Base-by-base conservation (phyloP, 2,797 vertebrate species). In the Microhierax caerulescens region DNA sequence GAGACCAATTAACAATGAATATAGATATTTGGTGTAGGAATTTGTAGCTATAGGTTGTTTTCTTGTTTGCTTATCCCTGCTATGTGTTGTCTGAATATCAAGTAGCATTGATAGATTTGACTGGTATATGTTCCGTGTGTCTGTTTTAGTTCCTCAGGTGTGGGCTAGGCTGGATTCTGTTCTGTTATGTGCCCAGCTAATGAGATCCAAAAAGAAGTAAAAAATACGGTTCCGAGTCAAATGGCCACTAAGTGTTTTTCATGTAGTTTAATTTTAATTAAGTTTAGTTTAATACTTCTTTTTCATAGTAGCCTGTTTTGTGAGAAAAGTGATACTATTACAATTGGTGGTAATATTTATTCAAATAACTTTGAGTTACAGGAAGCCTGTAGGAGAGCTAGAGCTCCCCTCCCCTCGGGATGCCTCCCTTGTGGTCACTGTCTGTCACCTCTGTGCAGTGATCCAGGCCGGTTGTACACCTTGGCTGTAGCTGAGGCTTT, bases 401-500 rank as follows among this genome's bases (percentile, higher is more conserved):
- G 20, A 57, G 37, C 10, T 79, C 2, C 3, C 22, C 16, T 57
- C 10, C 34, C 11, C 18, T 30, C 7, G 32, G 53, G 24, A 25
- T 69, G 21, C 8, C 5, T 88, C 37, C 21, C 9, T 53, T 0
- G 1, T 32, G 30, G 4, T 25, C 16, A 2, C 32, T 61, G 3
- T 70, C 32, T 63, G 50, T 72, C 32, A 8, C n/a, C n/a, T 34
- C 36, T 59, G 50, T 24, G 1, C 10, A 5, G 27, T 78, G 45
- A 18, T 32, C 37, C 59, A 36, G 47, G 51, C 14, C 24, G 53
- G 25, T 60, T 56, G 18, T 56, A 10, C 22, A n/a, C 34, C 15
- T 77, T 68, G 41, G 50, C 51, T 82, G 7, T 57, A 73, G 45
- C 9, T 83, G 73, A 83, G 51, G 23, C 25, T 73, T 82, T 79